phyloP scores from a whole-genome alignment of 2,797 vertebrate genomes.

The Arctocebus calabarensis region DNA sequence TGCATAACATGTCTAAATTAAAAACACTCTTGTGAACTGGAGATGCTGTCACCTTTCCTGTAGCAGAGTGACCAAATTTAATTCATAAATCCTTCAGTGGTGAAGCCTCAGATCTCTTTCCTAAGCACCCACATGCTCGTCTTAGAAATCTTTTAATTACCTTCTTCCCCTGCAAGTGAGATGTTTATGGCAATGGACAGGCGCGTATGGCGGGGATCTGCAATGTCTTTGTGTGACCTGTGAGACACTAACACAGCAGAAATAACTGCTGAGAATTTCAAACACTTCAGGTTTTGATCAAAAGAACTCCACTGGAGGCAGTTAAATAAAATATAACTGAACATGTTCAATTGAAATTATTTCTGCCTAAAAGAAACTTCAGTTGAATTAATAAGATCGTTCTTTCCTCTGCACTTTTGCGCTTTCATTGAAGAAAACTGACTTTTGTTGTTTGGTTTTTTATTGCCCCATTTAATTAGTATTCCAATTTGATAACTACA shows the following conservation, averaged over 20 bases:
- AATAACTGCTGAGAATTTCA: background rate
- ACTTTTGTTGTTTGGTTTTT: background rate
- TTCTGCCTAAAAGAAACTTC: constrained; percentile 21
- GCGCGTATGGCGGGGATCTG: background rate
- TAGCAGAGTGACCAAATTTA: constrained; percentile 80
- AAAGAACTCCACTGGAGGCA: background rate
- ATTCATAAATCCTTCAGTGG: constrained; percentile 84
- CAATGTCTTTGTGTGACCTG: background rate
- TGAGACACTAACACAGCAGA: rapidly evolving
- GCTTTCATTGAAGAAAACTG: background rate
- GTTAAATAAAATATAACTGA: constrained; percentile 54
- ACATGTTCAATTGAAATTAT: constrained; percentile 16
- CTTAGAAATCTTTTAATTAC: constrained; percentile 79
- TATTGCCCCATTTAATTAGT: background rate
- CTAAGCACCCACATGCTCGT: constrained; percentile 30
- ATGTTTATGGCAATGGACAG: constrained; percentile 51
- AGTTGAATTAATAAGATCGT: background rate
- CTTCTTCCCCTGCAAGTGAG: constrained; percentile 54
- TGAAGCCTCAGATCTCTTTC: constrained; percentile 52
- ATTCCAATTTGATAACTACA: background rate
- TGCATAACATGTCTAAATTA: constrained; percentile 86
- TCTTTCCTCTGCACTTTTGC: background rate
- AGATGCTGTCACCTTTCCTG: constrained; percentile 81
- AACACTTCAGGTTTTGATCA: background rate
- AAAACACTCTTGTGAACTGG: constrained; percentile 79